Conservation (phyloP, 2,797 vertebrate species). For the Clarias pachynema region DNA sequence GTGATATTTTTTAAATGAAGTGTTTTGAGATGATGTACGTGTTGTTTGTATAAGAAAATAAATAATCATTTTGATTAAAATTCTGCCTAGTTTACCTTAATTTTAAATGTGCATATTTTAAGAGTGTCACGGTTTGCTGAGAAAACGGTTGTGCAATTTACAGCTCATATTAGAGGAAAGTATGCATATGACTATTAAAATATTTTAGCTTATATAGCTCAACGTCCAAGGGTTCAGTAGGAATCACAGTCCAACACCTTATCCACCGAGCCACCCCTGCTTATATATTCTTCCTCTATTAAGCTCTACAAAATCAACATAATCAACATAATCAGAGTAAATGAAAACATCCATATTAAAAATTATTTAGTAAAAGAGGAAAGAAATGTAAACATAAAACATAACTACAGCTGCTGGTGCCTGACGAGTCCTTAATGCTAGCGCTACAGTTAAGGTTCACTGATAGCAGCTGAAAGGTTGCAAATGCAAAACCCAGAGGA, state of each 20-base stretch:
- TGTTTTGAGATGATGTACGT: slow-evolving; percentile 41
- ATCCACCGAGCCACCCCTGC: too few relatives aligned
- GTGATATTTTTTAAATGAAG: slow-evolving; percentile 42
- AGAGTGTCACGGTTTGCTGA: not conserved
- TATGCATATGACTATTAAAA: not conserved
- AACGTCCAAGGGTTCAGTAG: too few relatives aligned
- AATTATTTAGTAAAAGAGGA: not conserved
- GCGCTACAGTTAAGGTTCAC: not conserved
- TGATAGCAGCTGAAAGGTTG: not conserved
- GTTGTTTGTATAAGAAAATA: slow-evolving; percentile 52
- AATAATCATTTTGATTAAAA: slow-evolving; percentile 46
- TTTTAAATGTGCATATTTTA: not conserved
- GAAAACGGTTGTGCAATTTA: not conserved
- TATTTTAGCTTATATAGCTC: not conserved
- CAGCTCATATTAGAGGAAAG: not conserved
- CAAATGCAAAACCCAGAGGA: not conserved
- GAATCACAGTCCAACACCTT: too few relatives aligned
- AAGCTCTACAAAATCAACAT: not conserved
- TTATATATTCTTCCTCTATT: too few relatives aligned
- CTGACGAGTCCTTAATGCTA: not conserved
- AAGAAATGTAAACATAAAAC: not conserved
- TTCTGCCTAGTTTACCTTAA: not conserved
- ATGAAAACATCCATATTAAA: not conserved
- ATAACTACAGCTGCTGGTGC: not conserved
- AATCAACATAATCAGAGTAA: not conserved